These are phyloP conservation scores for Monarcha castaneiventris DNA, from an alignment of 2,113 vertebrate genomes.

Conservation along the genomic window DNA sequence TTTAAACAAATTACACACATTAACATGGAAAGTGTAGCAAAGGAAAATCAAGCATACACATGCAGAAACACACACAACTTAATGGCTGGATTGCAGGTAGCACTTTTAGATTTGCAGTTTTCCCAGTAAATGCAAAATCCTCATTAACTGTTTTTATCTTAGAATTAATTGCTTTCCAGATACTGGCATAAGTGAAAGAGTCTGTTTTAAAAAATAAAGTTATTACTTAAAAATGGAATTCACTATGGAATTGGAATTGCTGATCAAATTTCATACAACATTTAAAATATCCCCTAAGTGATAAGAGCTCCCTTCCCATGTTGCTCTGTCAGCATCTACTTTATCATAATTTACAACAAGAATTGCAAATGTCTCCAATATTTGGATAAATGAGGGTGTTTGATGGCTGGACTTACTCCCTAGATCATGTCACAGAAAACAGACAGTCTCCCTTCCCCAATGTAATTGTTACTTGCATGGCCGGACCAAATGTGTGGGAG, in stretches of 20 bases:
- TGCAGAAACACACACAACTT: not conserved
- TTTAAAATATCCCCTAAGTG: not conserved
- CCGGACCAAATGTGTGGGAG: not conserved
- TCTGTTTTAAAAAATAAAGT: not conserved
- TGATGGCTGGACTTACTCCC: not conserved
- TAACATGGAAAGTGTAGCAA: not conserved
- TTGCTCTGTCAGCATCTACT: not conserved
- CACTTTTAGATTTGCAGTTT: not conserved
- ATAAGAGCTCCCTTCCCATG: not conserved
- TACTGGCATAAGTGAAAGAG: not conserved
- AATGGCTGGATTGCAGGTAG: not conserved
- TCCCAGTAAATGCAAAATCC: not conserved
- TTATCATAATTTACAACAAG: constrained; percentile 16
- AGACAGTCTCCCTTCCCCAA: not conserved
- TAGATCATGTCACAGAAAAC: not conserved
- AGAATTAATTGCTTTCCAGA: not conserved
- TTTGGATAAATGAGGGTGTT: constrained; percentile 5
- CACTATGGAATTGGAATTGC: not conserved
- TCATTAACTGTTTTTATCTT: not conserved
- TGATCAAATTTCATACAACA: not conserved
- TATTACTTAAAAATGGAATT: not conserved
- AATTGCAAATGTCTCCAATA: not conserved
- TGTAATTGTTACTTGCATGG: not conserved
- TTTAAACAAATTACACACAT: not conserved
- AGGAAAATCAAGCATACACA: not conserved